Evolutionary conservation across 2,113 vertebrate genomes (phyloP).

Genomic region (Oenanthe melanoleuca): DNA sequence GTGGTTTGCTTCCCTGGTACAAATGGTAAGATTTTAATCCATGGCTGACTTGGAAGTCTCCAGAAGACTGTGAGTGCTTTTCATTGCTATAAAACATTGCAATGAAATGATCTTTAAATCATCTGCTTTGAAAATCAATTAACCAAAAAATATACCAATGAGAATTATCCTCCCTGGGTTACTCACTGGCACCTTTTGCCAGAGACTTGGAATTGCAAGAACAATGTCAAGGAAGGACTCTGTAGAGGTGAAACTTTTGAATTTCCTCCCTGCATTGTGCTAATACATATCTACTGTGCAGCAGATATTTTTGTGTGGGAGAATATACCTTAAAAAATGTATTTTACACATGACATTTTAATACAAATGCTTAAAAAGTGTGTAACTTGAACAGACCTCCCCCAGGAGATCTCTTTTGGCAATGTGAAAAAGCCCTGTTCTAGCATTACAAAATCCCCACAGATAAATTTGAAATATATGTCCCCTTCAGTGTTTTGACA

Average conservation of each 20-base stretch:
- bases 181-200: background rate
- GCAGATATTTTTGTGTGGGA: background rate
- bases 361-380: background rate
- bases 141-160: background rate
- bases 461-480: conserved; percentile 63
- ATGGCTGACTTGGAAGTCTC: background rate
- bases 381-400: conserved; percentile 10
- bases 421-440: conserved; percentile 36
- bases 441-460: conserved; percentile 49
- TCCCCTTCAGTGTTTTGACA: conserved; percentile 64
- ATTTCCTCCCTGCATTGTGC: background rate
- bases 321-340: background rate
- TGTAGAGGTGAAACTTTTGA: background rate
- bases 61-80: background rate
- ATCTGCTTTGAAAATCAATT: background rate
- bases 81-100: background rate
- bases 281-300: background rate
- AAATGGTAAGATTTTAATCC: background rate
- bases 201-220: background rate
- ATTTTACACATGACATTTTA: background rate
- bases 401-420: conserved; percentile 16
- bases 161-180: background rate
- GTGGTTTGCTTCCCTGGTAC: background rate
- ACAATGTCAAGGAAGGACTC: background rate
- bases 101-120: background rate